These are phyloP conservation scores for Athetis lepigone DNA, from an alignment of 2,888 invertebrate species.

Conservation along the genomic window DNA sequence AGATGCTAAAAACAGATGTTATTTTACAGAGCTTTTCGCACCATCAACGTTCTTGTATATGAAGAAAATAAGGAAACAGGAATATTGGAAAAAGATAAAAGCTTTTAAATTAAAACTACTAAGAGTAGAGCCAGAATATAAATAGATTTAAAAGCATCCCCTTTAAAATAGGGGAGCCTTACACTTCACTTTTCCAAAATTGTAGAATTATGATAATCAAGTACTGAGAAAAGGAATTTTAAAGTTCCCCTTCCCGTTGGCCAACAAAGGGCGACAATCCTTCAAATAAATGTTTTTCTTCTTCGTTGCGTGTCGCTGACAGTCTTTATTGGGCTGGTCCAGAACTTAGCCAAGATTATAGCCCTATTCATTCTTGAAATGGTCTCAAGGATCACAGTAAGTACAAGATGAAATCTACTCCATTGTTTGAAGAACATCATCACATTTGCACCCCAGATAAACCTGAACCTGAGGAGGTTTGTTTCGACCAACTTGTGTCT, in stretches of 20 bases:
- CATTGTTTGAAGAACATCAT: too few relatives aligned
- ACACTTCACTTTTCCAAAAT: slow-evolving; percentile 32
- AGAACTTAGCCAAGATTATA: too few relatives aligned
- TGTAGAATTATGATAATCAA: slow-evolving; percentile 51
- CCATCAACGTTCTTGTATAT: background rate
- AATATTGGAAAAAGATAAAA: slow-evolving; percentile 1
- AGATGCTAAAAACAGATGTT: slow-evolving; percentile 20
- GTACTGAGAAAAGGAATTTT: slow-evolving; percentile 40
- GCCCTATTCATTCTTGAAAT: too few relatives aligned
- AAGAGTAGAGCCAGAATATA: background rate
- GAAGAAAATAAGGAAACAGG: slow-evolving; percentile 5
- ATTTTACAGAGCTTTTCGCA: background rate
- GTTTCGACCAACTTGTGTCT: too few relatives aligned
- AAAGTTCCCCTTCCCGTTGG: slow-evolving; percentile 9
- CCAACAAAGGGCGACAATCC: slow-evolving; percentile 7
- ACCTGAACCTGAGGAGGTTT: too few relatives aligned
- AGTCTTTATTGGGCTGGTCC: too few relatives aligned
- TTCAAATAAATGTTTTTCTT: background rate
- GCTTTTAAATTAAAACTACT: slow-evolving; percentile 8
- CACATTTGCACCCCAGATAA: too few relatives aligned
- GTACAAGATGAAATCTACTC: too few relatives aligned
- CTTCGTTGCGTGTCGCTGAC: too few relatives aligned
- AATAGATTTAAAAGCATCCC: slow-evolving; percentile 5
- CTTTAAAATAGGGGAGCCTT: slow-evolving; percentile 14
- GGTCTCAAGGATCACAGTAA: too few relatives aligned